phyloP scores from a whole-genome alignment of 2,888 invertebrate species.

The Drosophila planitibia region DNA sequence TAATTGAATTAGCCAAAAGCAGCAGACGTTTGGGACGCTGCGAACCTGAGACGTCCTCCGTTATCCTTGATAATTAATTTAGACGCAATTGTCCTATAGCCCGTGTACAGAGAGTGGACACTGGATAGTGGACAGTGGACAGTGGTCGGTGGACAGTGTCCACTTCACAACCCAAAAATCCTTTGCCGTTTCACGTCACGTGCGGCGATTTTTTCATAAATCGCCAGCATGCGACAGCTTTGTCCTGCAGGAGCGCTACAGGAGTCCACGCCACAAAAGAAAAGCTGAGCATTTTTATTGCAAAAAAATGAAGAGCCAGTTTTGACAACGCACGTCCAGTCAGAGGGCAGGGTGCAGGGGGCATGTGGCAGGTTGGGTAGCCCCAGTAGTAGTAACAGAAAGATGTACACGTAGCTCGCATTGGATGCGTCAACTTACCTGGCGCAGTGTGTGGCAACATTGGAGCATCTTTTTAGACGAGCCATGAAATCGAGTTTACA shows the following conservation, averaged over 20 bases:
- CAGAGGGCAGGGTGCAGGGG: not conserved
- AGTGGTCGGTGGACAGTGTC: conserved; percentile 1
- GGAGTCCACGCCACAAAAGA: conserved; percentile 31
- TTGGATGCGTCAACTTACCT: conserved; percentile 59
- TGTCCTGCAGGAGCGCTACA: conserved; percentile 56
- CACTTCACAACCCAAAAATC: conserved; percentile 38
- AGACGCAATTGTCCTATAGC: conserved; percentile 69
- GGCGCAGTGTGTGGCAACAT: conserved; percentile 38
- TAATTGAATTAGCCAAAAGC: conserved; percentile 74
- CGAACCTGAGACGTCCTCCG: conserved; percentile 26
- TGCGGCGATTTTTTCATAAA: conserved; percentile 76
- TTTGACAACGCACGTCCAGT: conserved; percentile 76
- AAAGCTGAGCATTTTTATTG: conserved; percentile 48
- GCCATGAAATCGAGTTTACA: conserved; percentile 76
- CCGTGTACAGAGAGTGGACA: conserved; percentile 10
- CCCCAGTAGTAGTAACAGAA: not conserved
- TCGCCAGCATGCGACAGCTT: conserved; percentile 65
- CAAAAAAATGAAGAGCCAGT: conserved; percentile 70
- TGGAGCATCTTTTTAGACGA: conserved; percentile 62
- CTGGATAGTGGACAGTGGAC: not conserved
- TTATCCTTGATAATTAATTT: conserved; percentile 82
- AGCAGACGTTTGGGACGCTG: conserved; percentile 29
- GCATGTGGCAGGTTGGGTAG: not conserved
- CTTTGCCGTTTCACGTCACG: conserved; percentile 73
- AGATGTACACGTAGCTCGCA: conserved; percentile 51